Evolutionary conservation across 2,797 vertebrate genomes (phyloP).

Genomic region (Manis pentadactyla): DNA sequence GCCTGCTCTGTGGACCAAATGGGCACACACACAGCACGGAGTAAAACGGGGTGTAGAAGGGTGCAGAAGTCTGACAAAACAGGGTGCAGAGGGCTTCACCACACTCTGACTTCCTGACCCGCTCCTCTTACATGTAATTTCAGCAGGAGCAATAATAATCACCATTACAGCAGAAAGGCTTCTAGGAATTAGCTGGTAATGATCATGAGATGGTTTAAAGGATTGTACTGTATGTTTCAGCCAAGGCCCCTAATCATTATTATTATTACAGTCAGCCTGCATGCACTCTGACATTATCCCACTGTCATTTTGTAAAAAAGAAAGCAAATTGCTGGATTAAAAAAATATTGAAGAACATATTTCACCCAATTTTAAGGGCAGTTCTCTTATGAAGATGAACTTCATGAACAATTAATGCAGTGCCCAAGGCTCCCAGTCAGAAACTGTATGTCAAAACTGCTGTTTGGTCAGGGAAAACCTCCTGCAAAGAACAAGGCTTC

Average conservation of each 20-base stretch:
- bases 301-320: neutral
- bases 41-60: accelerated
- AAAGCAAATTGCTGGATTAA: neutral
- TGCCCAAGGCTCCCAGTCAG: neutral
- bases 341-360: neutral
- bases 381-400: conserved; percentile 24
- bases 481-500: neutral
- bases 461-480: neutral
- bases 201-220: neutral
- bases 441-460: accelerated
- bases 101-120: neutral
- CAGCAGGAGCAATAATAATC: neutral
- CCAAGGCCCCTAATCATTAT: neutral
- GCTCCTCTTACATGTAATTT: neutral
- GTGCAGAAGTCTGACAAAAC: neutral
- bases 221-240: accelerated
- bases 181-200: neutral
- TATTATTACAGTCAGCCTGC: neutral
- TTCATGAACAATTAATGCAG: neutral
- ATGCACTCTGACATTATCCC: neutral
- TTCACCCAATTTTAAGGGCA: neutral
- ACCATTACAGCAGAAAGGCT: neutral
- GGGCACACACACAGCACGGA: accelerated
- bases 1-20: neutral
- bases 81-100: neutral